These are phyloP conservation scores for Isotomurus palustris DNA, from an alignment of 2,888 invertebrate species.

Conservation along the genomic window DNA sequence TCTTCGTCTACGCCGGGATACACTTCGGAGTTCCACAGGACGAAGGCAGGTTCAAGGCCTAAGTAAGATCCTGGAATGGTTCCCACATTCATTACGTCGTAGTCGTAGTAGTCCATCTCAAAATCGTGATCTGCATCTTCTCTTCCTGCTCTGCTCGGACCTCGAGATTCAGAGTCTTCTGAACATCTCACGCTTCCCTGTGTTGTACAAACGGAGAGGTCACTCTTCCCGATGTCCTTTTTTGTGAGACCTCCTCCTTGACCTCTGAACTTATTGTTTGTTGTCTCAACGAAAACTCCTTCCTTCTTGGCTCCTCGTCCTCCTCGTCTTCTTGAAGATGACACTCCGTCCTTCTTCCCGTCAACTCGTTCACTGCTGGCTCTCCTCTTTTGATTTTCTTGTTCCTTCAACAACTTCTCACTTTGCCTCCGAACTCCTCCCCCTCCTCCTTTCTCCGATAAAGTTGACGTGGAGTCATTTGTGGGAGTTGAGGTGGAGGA, in stretches of 20 bases:
- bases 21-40: constrained; percentile 46
- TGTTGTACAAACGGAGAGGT: constrained; percentile 34
- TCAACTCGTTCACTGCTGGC: constrained; percentile 19
- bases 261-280: constrained; percentile 3
- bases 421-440: constrained; percentile 10
- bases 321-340: constrained; percentile 7
- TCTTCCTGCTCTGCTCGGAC: constrained; percentile 29
- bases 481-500: constrained; percentile 22
- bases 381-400: constrained; percentile 38
- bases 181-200: constrained; percentile 24
- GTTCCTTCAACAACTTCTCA: constrained; percentile 39
- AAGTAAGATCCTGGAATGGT: constrained; percentile 48
- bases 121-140: constrained; percentile 46
- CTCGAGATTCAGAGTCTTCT: constrained; percentile 18
- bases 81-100: constrained; percentile 47
- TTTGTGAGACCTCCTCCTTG: constrained; percentile 3
- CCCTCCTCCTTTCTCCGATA: neutral
- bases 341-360: no score
- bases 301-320: neutral
- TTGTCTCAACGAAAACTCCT: constrained; percentile 13
- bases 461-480: constrained; percentile 1
- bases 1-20: constrained; percentile 19
- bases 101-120: constrained; percentile 48
- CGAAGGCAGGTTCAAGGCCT: constrained; percentile 47
- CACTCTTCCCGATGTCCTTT: constrained; percentile 23